phyloP scores from a whole-genome alignment of 2,797 vertebrate species.

The Argentina silus region DNA sequence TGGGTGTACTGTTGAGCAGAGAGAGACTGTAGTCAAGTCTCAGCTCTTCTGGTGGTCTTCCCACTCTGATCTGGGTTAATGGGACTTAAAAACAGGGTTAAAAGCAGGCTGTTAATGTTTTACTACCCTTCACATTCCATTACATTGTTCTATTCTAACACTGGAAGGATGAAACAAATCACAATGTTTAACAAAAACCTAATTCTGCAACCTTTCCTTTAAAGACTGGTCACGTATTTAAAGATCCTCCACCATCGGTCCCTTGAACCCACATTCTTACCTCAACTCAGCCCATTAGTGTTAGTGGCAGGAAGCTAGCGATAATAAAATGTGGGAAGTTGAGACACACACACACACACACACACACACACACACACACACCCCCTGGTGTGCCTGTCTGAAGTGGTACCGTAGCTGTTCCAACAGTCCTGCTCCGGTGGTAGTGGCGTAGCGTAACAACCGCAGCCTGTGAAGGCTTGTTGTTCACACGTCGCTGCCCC shows the following conservation, averaged over 20 bases:
- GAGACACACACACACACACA: slow-evolving; percentile 36
- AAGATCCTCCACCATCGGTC: background rate
- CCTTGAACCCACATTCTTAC: background rate
- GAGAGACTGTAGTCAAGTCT: background rate
- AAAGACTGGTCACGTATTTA: slow-evolving; percentile 7
- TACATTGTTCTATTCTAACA: slow-evolving; percentile 12
- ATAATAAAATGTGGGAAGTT: slow-evolving; percentile 27
- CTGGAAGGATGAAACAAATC: background rate
- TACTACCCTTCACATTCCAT: slow-evolving; percentile 13
- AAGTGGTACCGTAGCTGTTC: slow-evolving; percentile 55
- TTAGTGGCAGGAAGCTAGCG: slow-evolving; percentile 29
- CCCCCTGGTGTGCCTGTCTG: slow-evolving; percentile 66
- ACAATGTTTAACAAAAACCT: background rate
- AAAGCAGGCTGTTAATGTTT: slow-evolving; percentile 15
- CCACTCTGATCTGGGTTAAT: slow-evolving; percentile 12
- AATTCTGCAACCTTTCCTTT: slow-evolving; percentile 12
- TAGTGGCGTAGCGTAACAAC: too few relatives aligned
- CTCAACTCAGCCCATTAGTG: slow-evolving; percentile 8
- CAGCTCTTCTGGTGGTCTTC: background rate
- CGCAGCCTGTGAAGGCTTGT: too few relatives aligned
- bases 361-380: slow-evolving; percentile 24
- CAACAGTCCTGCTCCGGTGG: background rate
- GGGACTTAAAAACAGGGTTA: background rate
- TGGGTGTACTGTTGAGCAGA: too few relatives aligned
- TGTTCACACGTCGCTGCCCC: too few relatives aligned